These are phyloP conservation scores for Bubalus kerabau DNA, from an alignment of 2,113 vertebrate species.

Conservation along the genomic window DNA sequence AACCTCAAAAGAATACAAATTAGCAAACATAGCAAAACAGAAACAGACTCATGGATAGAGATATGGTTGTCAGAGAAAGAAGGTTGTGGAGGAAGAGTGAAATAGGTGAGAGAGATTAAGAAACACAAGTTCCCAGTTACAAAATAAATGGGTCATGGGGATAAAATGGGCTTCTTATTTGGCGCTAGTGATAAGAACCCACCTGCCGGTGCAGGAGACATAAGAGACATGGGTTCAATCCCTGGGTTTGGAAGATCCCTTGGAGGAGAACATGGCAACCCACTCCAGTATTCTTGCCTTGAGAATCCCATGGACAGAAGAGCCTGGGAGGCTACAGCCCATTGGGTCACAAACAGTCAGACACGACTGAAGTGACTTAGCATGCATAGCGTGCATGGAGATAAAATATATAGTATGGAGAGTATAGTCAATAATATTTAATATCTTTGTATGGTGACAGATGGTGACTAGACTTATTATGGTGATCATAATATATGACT, in stretches of 20 bases:
- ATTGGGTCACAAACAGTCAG: background rate
- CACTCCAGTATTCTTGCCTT: background rate
- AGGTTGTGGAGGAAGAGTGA: too few relatives aligned
- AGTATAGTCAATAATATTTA: background rate
- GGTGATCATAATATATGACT: background rate
- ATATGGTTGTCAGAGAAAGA: too few relatives aligned
- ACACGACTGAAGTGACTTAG: background rate
- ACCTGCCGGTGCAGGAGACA: too few relatives aligned
- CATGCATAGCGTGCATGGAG: background rate
- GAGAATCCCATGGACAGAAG: background rate
- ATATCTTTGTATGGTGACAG: background rate
- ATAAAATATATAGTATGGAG: background rate
- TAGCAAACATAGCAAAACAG: too few relatives aligned
- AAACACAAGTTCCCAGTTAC: too few relatives aligned
- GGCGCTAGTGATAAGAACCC: too few relatives aligned
- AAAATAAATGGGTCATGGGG: too few relatives aligned
- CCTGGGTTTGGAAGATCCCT: background rate
- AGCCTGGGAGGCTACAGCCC: background rate
- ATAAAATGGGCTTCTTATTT: too few relatives aligned
- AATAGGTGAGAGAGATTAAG: too few relatives aligned
- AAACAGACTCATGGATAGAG: too few relatives aligned
- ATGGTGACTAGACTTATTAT: background rate
- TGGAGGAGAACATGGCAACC: background rate
- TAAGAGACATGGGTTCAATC: fast-evolving
- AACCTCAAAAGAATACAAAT: background rate